These are phyloP conservation scores for Dreissena polymorpha DNA, from an alignment of 1,140 invertebrate genomes.

Conservation along the genomic window DNA sequence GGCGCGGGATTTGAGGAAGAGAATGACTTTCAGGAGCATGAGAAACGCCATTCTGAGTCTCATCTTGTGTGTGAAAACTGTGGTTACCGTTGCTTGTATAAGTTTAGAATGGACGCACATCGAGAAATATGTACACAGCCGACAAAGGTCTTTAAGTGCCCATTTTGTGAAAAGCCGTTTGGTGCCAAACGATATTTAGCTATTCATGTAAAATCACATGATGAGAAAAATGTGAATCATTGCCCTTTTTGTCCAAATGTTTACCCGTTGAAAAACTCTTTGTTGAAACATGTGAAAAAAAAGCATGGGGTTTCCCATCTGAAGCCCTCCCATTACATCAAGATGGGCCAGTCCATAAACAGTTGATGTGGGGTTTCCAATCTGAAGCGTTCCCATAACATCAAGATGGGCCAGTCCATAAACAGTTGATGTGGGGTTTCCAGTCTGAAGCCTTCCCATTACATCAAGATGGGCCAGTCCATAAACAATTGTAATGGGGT, in stretches of 20 bases:
- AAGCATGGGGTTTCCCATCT: slow-evolving; percentile 1
- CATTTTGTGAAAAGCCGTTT: slow-evolving; percentile 17
- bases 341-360: too few relatives aligned
- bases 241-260: slow-evolving; percentile 17
- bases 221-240: slow-evolving; percentile 1
- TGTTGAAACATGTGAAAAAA: slow-evolving; percentile 32
- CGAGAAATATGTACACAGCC: slow-evolving; percentile 18
- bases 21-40: slow-evolving; percentile 8
- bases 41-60: slow-evolving; percentile 4
- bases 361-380: too few relatives aligned
- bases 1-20: slow-evolving; percentile 16
- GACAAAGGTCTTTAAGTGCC: slow-evolving; percentile 12
- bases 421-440: too few relatives aligned
- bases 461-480: too few relatives aligned
- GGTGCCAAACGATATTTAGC: slow-evolving; percentile 8
- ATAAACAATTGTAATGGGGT: too few relatives aligned
- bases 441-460: too few relatives aligned
- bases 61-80: slow-evolving; percentile 16
- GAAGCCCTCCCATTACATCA: too few relatives aligned
- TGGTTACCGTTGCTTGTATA: slow-evolving; percentile 1
- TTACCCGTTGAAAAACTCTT: slow-evolving; percentile 31
- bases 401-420: too few relatives aligned
- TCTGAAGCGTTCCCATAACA: too few relatives aligned
- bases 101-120: slow-evolving; percentile 16
- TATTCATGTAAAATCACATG: slow-evolving; percentile 25